Evolutionary conservation across 2,888 invertebrate genomes (phyloP).

Genomic region (Luperina nickerlii): DNA sequence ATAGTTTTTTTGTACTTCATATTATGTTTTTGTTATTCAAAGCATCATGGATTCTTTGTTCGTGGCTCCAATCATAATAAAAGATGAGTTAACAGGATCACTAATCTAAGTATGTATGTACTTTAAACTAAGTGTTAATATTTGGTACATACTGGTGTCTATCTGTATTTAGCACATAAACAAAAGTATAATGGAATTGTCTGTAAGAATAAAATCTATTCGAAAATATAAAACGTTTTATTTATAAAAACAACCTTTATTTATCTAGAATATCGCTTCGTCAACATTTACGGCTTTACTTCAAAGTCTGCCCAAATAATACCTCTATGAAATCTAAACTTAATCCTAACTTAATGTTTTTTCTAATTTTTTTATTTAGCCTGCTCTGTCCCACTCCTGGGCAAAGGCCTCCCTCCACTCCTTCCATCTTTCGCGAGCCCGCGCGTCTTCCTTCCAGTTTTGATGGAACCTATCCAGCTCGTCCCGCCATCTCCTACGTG

Average conservation of each 20-base stretch:
- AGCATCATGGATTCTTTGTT: neutral
- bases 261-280: neutral
- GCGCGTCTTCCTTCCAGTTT: no score
- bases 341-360: no score
- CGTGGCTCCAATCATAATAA: constrained; percentile 60
- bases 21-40: no score
- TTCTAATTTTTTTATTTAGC: no score
- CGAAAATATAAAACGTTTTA: constrained; percentile 72
- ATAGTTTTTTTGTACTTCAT: no score
- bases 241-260: neutral
- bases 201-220: constrained; percentile 89
- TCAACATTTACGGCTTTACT: neutral
- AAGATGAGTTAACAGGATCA: constrained; percentile 70
- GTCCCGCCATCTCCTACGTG: no score
- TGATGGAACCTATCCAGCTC: no score
- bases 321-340: neutral
- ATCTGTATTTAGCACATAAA: constrained; percentile 86
- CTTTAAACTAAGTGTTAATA: constrained; percentile 85
- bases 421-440: no score
- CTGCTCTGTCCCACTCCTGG: no score
- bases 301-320: neutral
- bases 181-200: constrained; percentile 90
- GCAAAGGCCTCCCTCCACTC: no score
- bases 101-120: constrained; percentile 76
- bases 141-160: constrained; percentile 85